Base-by-base conservation (phyloP, 2,888 invertebrate genomes). In the Clanis bilineata region DNA sequence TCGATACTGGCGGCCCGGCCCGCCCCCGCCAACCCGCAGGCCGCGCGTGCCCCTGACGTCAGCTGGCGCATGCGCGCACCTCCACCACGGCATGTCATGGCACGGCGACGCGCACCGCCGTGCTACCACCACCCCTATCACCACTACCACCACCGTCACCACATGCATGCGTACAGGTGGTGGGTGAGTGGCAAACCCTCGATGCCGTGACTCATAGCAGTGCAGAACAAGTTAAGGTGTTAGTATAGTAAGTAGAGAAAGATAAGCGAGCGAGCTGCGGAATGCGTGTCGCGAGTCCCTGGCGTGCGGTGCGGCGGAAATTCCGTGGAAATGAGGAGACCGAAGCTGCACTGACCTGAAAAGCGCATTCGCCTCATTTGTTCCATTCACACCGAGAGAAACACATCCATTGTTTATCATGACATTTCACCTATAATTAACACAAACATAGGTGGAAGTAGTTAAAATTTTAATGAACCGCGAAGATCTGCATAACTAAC, bases 1-100 rank as follows among this genome's bases (percentile, higher is more conserved):
- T 93, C 93, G 89, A 91, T 90, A 90, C 90, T 88, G 86, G 77
- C 82, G 73, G 79, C 83, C 79, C 82, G 79, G 79, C 79, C 70
- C 82, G 70, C 73, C 68, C 77, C 73, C 71, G 71, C 70, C 77
- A 10, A 68, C 71, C 67, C 67, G 65, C 60, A 68, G 63, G 70
- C 61, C 72, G 69, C 64, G 56, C 28, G 22, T 45, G 18, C 57
- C 32, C 28, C n/a, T 21, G 22, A 10, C 21, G 18, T n/a, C 39
- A 22, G 15, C 44, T 51, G 47, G 54, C 51, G 54, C 57, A 55
- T 57, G 57, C 41, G 57, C 57, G 57, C 43, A 44, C 58, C 58
- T 43, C 60, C 60, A 38, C 58, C 36, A 23, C 43, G 57, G 51
- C 58, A 54, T 54, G 64, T 41, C 23, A 7, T 15, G 41, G 3